Conservation (phyloP, 2,888 invertebrate genomes). For the Agonopterix alstromeriana region DNA sequence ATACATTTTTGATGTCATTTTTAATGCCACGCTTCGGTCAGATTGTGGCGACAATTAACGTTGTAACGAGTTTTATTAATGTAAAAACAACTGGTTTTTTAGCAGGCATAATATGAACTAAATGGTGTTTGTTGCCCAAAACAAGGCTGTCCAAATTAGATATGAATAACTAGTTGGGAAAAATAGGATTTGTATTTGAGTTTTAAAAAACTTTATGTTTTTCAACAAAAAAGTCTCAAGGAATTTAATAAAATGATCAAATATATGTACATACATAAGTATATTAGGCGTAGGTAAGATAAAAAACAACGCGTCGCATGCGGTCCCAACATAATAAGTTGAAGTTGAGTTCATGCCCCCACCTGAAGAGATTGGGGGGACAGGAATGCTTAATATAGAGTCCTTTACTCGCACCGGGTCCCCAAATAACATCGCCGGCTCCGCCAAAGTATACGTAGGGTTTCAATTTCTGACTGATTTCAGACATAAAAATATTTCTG, state of each 20-base stretch:
- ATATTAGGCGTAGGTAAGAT: slow-evolving; percentile 45
- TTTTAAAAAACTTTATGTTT: slow-evolving; percentile 25
- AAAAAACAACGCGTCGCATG: slow-evolving; percentile 56
- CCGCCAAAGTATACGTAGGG: slow-evolving; percentile 29
- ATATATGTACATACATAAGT: slow-evolving; percentile 21
- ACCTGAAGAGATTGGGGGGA: slow-evolving; percentile 68
- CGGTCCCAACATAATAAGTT: slow-evolving; percentile 68
- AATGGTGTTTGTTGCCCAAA: neutral
- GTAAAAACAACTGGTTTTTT: slow-evolving; percentile 11
- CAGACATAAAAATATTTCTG: slow-evolving; percentile 5
- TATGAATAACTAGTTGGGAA: neutral
- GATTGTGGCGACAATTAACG: slow-evolving; percentile 67
- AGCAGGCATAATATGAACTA: too few relatives aligned
- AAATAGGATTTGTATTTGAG: neutral
- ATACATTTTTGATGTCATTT: slow-evolving; percentile 68
- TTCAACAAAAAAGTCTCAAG: slow-evolving; percentile 29
- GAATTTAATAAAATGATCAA: slow-evolving; percentile 65
- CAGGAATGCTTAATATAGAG: slow-evolving; percentile 75
- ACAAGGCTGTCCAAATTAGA: neutral
- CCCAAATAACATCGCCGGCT: slow-evolving; percentile 66
- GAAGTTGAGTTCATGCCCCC: slow-evolving; percentile 64
- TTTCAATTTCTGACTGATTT: slow-evolving; percentile 27
- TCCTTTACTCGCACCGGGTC: slow-evolving; percentile 68
- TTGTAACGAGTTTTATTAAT: slow-evolving; percentile 58
- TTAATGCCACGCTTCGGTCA: slow-evolving; percentile 58